phyloP scores from a whole-genome alignment of 2,113 vertebrate genomes.

The Mirza zaza region DNA sequence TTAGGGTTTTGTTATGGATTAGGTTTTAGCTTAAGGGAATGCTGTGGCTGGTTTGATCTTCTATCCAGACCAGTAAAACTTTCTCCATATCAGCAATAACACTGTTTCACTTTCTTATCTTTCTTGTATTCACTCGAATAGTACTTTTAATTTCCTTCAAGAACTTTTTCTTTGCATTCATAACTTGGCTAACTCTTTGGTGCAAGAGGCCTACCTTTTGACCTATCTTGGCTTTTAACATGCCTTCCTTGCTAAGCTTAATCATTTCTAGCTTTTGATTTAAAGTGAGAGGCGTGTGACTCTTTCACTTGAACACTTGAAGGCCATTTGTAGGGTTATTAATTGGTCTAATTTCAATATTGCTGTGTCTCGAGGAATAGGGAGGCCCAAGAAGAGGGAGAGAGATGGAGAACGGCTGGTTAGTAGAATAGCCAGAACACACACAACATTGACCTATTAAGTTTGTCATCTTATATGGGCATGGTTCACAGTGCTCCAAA shows the following conservation, averaged over 20 bases:
- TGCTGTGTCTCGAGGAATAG: background rate
- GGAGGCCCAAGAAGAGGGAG: background rate
- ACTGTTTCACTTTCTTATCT: background rate
- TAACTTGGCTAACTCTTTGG: background rate
- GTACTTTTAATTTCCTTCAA: background rate
- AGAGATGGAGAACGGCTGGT: background rate
- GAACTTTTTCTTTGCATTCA: background rate
- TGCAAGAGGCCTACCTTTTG: background rate
- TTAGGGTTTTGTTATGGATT: background rate
- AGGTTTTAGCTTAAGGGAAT: background rate
- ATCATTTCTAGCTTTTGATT: background rate
- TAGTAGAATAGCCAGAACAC: background rate
- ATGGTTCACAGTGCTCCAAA: background rate
- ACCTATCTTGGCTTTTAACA: background rate
- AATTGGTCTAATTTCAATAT: background rate
- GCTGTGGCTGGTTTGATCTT: background rate
- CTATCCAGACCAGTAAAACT: background rate
- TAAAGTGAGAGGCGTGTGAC: background rate
- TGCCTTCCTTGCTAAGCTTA: background rate
- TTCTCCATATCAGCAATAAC: background rate
- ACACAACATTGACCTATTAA: background rate
- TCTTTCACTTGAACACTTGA: background rate
- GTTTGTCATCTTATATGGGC: background rate
- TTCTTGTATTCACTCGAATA: background rate
- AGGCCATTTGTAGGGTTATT: background rate